These are phyloP conservation scores for Rhincodon typus DNA, from an alignment of 2,797 vertebrate species.

Conservation along the genomic window DNA sequence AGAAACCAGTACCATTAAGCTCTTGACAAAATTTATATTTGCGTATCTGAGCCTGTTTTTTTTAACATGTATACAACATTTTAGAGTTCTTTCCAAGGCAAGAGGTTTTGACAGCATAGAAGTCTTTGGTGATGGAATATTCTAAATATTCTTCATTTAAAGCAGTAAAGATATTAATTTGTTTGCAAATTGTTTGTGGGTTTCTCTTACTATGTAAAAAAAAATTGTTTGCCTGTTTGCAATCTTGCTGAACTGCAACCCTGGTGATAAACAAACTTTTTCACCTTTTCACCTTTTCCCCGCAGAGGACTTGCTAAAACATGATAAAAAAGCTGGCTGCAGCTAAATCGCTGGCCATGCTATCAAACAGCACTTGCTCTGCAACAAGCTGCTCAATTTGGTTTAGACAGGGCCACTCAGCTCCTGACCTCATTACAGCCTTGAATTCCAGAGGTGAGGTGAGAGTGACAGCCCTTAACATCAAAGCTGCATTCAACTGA, in stretches of 20 bases:
- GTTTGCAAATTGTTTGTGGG: not conserved
- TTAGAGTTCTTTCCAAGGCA: not conserved
- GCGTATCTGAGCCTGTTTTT: not conserved
- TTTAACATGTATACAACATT: not conserved
- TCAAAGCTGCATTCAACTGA: too few species aligned
- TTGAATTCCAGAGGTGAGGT: too few species aligned
- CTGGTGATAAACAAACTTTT: not conserved
- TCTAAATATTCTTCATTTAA: not conserved
- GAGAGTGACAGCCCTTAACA: too few species aligned
- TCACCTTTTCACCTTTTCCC: conserved; percentile 5
- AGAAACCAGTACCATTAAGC: not conserved
- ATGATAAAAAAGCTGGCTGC: not conserved
- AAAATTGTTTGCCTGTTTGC: not conserved
- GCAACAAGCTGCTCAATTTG: too few species aligned
- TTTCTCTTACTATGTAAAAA: not conserved
- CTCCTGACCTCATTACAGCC: too few species aligned
- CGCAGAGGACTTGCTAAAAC: not conserved
- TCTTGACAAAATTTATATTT: not conserved
- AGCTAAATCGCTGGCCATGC: not conserved
- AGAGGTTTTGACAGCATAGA: not conserved
- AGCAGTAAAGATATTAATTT: not conserved
- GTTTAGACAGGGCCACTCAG: too few species aligned
- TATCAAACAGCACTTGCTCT: too few species aligned
- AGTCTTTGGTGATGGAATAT: not conserved
- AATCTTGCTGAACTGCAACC: not conserved